Percentiles rank a stretch among this genome's conserved stretches.
phyloP scores from a whole-genome alignment of 1,140 invertebrate genomes.

The Zaprionus ornatus region DNA sequence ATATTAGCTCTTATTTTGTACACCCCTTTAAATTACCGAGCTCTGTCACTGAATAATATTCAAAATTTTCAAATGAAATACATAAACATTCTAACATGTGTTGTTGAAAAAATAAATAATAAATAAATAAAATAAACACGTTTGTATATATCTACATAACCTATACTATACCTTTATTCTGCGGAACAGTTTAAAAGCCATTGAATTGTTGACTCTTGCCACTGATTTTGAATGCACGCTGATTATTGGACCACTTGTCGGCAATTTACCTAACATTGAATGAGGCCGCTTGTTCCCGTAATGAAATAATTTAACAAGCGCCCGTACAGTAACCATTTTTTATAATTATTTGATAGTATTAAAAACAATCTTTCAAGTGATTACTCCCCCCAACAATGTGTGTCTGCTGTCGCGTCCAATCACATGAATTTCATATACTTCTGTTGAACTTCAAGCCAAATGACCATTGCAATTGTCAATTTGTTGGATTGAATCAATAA shows the following conservation, averaged over 20 bases:
- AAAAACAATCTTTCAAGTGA: not conserved
- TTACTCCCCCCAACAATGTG: not conserved
- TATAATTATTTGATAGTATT: not conserved
- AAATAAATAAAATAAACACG: not conserved
- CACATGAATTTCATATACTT: not conserved
- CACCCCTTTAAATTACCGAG: no score
- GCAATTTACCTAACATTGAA: not conserved
- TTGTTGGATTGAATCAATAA: conserved; percentile 44
- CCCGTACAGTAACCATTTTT: not conserved
- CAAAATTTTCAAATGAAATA: not conserved
- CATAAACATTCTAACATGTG: not conserved
- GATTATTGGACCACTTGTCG: not conserved
- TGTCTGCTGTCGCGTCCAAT: not conserved
- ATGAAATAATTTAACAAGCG: not conserved
- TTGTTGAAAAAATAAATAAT: not conserved
- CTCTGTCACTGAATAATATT: not conserved
- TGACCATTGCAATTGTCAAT: conserved; percentile 24
- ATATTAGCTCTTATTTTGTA: no score
- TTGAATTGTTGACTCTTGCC: not conserved
- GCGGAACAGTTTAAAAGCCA: not conserved
- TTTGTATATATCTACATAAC: not conserved
- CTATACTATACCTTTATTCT: not conserved
- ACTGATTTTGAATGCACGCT: not conserved
- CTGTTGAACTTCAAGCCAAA: not conserved
- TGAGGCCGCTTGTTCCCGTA: not conserved